phyloP scores from a whole-genome alignment of 2,797 vertebrate genomes.

The Cercopithecus petaurista region DNA sequence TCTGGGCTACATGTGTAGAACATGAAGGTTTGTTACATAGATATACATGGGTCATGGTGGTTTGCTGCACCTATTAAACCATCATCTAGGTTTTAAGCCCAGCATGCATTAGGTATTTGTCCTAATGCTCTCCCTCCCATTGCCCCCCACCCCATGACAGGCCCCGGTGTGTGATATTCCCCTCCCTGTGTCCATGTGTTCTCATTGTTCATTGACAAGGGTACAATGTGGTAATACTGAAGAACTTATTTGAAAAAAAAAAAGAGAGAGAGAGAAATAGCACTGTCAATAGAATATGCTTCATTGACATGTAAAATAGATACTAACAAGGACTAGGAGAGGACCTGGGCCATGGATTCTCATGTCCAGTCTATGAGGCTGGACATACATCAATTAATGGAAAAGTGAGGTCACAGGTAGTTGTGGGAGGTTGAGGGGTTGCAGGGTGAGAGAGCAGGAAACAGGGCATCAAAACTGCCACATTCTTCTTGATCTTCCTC shows the following conservation, averaged over 20 bases:
- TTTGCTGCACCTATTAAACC: too few species aligned
- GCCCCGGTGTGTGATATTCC: too few species aligned
- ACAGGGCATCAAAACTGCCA: background rate
- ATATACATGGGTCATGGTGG: too few species aligned
- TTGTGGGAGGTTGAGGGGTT: accelerated
- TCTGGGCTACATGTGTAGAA: too few species aligned
- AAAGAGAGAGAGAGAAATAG: background rate
- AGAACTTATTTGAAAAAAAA: background rate
- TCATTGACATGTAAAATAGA: background rate
- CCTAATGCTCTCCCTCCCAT: too few species aligned
- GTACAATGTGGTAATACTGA: background rate
- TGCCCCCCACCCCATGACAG: too few species aligned
- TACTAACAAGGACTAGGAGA: background rate
- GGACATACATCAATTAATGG: background rate
- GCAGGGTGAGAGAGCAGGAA: background rate
- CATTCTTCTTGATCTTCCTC: background rate
- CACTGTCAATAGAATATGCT: background rate
- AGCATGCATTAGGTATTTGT: too few species aligned
- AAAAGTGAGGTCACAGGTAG: background rate
- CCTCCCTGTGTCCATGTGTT: too few species aligned
- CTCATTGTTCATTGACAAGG: background rate
- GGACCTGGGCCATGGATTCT: too few species aligned
- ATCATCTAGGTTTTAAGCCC: too few species aligned
- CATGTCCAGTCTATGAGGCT: background rate
- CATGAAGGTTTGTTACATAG: too few species aligned